phyloP scores from a whole-genome alignment of 2,797 vertebrate species.

The Brachyrhaphis roseni region DNA sequence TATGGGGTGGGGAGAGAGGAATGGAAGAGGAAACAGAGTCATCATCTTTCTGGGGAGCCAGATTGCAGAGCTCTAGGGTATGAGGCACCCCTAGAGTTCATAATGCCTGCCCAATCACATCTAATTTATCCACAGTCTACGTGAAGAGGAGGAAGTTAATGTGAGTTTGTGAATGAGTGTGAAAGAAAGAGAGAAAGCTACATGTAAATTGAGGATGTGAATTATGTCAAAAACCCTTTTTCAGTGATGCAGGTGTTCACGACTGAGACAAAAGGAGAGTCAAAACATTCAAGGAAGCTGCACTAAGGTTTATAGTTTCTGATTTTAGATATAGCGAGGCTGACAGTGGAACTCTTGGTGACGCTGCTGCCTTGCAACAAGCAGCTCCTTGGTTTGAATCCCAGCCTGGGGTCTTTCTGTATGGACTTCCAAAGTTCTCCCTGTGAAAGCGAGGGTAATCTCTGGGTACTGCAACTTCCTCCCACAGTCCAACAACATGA shows the following conservation, averaged over 20 bases:
- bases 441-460: not conserved
- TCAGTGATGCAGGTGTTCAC: conserved; percentile 35
- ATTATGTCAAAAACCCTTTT: conserved; percentile 43
- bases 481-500: not conserved
- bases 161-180: conserved; percentile 3
- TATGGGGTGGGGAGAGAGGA: conserved; percentile 18
- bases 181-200: not conserved
- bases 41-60: conserved; percentile 64
- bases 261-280: conserved; percentile 50
- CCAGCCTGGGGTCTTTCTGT: not conserved
- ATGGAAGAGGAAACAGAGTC: conserved; percentile 54
- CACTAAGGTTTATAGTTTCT: not conserved
- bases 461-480: not conserved
- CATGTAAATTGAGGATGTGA: not conserved
- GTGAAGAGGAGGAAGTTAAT: conserved; percentile 34
- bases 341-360: not conserved
- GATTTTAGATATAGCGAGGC: not conserved
- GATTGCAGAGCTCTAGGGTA: conserved; percentile 65
- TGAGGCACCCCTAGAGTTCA: conserved; percentile 59
- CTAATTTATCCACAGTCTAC: conserved; percentile 63
- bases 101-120: conserved; percentile 65
- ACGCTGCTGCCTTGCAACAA: not conserved
- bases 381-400: not conserved
- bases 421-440: not conserved
- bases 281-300: too few relatives aligned